Conservation (phyloP, 2,113 vertebrate species). For the Mobula hypostoma region DNA sequence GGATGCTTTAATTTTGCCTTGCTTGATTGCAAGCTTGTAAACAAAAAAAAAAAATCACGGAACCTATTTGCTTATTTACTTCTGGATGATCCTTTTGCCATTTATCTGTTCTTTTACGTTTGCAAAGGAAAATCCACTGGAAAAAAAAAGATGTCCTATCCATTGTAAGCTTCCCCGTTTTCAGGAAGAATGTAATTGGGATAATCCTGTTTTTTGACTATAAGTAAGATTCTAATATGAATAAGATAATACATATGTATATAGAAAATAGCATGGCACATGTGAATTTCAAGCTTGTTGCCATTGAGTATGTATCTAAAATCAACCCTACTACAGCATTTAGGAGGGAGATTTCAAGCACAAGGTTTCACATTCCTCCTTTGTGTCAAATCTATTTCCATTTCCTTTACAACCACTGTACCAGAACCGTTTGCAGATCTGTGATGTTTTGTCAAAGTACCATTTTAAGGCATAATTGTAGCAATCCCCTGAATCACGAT, state of each 20-base stretch:
- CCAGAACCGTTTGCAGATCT: conserved; percentile 65
- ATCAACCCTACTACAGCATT: not conserved
- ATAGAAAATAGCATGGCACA: not conserved
- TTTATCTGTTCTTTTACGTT: not conserved
- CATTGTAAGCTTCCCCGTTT: not conserved
- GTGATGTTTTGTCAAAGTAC: conserved; percentile 57
- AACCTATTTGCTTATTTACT: not conserved
- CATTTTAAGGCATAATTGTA: conserved; percentile 62
- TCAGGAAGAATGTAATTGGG: not conserved
- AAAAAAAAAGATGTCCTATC: not conserved
- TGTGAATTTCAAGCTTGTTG: not conserved
- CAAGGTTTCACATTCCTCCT: conserved; percentile 54
- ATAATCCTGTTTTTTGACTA: not conserved
- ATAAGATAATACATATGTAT: not conserved
- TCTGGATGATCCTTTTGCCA: not conserved
- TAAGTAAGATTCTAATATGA: not conserved
- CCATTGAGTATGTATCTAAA: not conserved
- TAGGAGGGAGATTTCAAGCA: conserved; percentile 46
- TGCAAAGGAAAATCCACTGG: not conserved
- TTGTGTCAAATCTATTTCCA: conserved; percentile 63
- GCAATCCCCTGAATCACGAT: conserved; percentile 56
- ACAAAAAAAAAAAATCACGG: not conserved
- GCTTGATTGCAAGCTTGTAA: not conserved
- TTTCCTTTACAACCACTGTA: conserved; percentile 72
- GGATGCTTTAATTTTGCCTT: not conserved